Percentiles rank a stretch among this genome's conserved stretches.
Conservation (phyloP, 2,113 vertebrate species). For the Gymnobelideus leadbeateri region DNA sequence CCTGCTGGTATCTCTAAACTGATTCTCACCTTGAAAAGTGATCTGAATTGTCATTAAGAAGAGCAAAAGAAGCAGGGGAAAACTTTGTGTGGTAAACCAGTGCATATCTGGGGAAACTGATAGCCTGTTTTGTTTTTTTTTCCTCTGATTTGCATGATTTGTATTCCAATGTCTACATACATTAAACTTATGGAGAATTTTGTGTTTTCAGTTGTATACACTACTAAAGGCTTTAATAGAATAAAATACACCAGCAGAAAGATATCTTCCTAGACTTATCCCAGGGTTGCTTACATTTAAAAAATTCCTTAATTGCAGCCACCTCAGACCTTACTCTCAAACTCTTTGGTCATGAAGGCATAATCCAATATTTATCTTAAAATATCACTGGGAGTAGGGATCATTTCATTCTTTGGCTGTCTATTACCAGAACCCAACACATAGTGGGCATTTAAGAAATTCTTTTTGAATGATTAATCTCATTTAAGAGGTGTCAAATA, state of each 20-base stretch:
- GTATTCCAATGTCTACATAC: background rate
- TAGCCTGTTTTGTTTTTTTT: background rate
- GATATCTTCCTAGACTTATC: background rate
- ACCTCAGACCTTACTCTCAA: background rate
- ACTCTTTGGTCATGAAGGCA: background rate
- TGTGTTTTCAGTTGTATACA: background rate
- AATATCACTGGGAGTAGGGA: background rate
- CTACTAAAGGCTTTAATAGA: background rate
- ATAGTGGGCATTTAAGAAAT: background rate
- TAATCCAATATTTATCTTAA: background rate
- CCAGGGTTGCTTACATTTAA: background rate
- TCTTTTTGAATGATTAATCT: background rate
- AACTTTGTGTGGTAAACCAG: background rate
- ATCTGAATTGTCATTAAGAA: background rate
- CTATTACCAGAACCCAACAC: background rate
- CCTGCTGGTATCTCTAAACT: background rate
- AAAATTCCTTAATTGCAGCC: background rate
- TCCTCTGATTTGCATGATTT: background rate
- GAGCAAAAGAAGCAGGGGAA: background rate
- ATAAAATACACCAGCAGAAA: background rate
- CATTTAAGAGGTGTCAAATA: background rate
- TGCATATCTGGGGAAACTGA: background rate
- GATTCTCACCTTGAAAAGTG: background rate
- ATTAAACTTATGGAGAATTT: background rate
- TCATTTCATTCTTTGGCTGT: background rate